Evolutionary conservation across 1,140 invertebrate species (phyloP).

Genomic region (Polypedilum vanderplanki): DNA sequence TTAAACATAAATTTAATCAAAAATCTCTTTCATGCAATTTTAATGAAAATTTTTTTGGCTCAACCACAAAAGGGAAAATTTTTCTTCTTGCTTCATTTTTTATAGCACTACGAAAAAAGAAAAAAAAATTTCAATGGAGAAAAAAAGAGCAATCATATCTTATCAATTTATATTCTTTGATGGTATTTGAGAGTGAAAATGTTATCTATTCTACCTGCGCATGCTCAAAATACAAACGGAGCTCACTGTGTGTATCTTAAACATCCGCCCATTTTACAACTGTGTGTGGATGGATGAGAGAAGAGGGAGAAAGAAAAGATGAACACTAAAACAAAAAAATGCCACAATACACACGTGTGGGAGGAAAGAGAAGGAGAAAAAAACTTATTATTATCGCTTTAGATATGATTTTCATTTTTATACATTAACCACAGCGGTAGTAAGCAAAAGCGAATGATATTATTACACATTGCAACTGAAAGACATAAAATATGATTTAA

Average conservation of each 20-base stretch:
- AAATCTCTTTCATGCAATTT: too few relatives aligned
- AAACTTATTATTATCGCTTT: not conserved
- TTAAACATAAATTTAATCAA: too few relatives aligned
- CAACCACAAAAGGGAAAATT: too few relatives aligned
- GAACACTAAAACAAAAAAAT: too few relatives aligned
- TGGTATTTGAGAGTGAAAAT: not conserved
- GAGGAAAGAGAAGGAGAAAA: too few relatives aligned
- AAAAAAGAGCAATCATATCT: conserved; percentile 9
- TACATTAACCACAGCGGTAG: not conserved
- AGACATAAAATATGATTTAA: conserved; percentile 10
- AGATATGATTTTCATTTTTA: not conserved
- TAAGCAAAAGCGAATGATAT: not conserved
- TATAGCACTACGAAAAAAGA: too few relatives aligned
- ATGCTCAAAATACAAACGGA: not conserved
- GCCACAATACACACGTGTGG: too few relatives aligned
- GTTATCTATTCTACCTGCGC: not conserved
- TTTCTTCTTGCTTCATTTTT: too few relatives aligned
- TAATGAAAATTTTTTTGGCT: too few relatives aligned
- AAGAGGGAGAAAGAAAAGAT: not conserved
- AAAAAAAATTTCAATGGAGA: not conserved
- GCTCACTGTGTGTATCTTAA: not conserved
- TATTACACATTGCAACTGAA: not conserved
- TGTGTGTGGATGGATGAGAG: conserved; percentile 3
- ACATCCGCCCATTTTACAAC: not conserved
- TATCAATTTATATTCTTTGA: conserved; percentile 2